Conservation (phyloP, 2,888 invertebrate genomes). For the Zaprionus obscuricornis region DNA sequence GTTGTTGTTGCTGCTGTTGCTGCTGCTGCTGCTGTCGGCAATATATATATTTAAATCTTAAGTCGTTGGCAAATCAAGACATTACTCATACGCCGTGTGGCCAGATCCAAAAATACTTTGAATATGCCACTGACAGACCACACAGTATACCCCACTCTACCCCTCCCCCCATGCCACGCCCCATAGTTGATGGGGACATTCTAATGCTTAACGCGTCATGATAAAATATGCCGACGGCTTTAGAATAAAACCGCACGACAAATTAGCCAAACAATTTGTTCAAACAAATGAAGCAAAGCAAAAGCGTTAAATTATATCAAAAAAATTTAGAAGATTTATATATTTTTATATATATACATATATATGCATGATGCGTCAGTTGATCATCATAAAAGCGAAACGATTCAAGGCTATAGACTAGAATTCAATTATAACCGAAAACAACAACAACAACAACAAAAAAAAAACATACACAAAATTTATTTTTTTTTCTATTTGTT, state of each 20-base stretch:
- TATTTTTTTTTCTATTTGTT: conserved; percentile 2
- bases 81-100: conserved; percentile 74
- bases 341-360: conserved; percentile 3
- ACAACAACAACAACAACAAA: too few species aligned
- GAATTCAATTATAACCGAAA: conserved; percentile 6
- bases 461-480: too few species aligned
- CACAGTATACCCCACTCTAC: too few species aligned
- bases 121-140: not conserved
- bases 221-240: conserved; percentile 65
- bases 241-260: conserved; percentile 58
- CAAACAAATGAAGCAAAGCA: conserved; percentile 43
- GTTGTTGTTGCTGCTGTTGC: too few species aligned
- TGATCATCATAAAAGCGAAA: conserved; percentile 38
- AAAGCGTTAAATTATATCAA: conserved; percentile 8
- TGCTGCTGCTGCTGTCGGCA: too few species aligned
- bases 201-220: conserved; percentile 50
- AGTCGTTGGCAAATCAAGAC: conserved; percentile 72
- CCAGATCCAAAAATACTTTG: conserved; percentile 56
- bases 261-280: conserved; percentile 72
- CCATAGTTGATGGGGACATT: conserved; percentile 22
- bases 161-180: conserved; percentile 1
- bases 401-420: conserved; percentile 35
- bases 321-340: too few species aligned
- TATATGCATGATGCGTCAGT: conserved; percentile 32
- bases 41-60: conserved; percentile 68